phyloP scores from a whole-genome alignment of 1,140 invertebrate species.

The Drosophila persimilis region DNA sequence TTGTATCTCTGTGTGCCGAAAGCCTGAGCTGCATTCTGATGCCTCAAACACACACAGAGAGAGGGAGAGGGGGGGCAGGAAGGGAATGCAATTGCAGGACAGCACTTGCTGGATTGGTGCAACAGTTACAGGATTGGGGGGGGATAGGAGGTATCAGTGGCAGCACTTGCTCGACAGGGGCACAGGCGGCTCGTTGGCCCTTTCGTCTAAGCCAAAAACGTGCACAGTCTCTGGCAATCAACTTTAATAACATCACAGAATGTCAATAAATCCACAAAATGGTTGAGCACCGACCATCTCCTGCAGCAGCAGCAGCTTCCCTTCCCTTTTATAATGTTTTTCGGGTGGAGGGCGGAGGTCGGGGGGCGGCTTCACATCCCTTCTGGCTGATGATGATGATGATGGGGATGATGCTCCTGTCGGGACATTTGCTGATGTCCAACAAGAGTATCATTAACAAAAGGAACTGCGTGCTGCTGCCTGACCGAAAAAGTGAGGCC shows the following conservation, averaged over 20 bases:
- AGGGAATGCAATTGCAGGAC: constrained; percentile 18
- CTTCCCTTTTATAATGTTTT: constrained; percentile 15
- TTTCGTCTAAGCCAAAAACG: constrained; percentile 74
- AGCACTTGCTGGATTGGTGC: constrained; percentile 11
- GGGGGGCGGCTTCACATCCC: constrained; percentile 24
- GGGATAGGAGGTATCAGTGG: no score
- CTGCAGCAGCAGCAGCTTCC: constrained; percentile 11
- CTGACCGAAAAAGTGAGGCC: constrained; percentile 47
- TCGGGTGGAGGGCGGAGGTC: background rate
- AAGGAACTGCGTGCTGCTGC: constrained; percentile 73
- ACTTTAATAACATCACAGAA: constrained; percentile 82
- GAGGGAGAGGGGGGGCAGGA: constrained; percentile 12
- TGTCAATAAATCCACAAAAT: constrained; percentile 81
- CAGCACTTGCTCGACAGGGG: constrained; percentile 19
- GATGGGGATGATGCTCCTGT: constrained; percentile 25
- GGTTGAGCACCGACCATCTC: constrained; percentile 44
- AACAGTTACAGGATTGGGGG: background rate
- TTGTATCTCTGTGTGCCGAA: constrained; percentile 8
- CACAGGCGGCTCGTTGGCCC: constrained; percentile 3
- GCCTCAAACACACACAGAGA: constrained; percentile 2
- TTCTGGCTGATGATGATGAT: constrained; percentile 51
- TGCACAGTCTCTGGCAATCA: constrained; percentile 78
- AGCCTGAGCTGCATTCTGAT: constrained; percentile 37
- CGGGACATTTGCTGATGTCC: constrained; percentile 57
- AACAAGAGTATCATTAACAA: constrained; percentile 80